Evolutionary conservation across 2,113 vertebrate species (phyloP).

Genomic region (Pelmatolapia mariae): DNA sequence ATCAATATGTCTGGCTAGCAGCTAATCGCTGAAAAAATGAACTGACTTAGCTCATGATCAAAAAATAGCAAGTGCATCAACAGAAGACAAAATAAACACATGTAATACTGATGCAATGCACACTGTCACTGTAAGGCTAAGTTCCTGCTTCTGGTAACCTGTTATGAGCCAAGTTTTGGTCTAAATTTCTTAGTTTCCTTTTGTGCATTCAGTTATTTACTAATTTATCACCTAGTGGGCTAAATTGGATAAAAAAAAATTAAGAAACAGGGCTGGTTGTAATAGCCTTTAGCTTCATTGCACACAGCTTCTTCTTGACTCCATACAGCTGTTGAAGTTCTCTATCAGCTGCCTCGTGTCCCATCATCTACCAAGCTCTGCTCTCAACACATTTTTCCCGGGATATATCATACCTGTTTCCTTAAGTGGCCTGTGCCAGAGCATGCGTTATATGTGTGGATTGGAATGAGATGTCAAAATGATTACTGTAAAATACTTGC

Average conservation of each 20-base stretch:
- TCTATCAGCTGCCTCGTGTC: neutral
- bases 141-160: neutral
- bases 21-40: neutral
- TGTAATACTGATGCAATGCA: neutral
- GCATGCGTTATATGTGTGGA: neutral
- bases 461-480: neutral
- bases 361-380: neutral
- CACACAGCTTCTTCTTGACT: neutral
- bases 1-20: neutral
- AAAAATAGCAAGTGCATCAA: neutral
- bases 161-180: neutral
- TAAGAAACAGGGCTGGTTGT: neutral
- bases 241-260: neutral
- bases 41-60: neutral
- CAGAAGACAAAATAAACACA: neutral
- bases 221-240: neutral
- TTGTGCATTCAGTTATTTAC: neutral
- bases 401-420: neutral
- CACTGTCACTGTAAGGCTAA: neutral
- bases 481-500: neutral
- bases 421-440: neutral
- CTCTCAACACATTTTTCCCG: neutral
- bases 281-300: neutral
- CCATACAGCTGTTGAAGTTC: neutral
- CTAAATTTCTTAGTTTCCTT: neutral